phyloP scores from a whole-genome alignment of 2,113 vertebrate genomes.

The Origma solitaria region DNA sequence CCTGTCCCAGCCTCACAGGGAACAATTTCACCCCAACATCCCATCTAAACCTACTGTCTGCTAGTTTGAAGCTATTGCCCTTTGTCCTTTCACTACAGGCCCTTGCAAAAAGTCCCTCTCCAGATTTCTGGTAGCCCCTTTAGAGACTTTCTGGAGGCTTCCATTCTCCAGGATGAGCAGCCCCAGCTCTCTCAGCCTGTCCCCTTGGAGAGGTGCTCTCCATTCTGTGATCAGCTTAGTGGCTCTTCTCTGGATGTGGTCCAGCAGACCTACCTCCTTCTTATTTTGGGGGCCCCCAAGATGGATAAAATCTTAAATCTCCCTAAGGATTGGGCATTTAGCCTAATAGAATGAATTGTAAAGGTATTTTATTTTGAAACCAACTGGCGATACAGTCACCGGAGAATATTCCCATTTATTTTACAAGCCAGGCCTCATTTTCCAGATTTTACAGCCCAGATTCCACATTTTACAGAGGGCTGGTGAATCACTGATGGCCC shows the following conservation, averaged over 20 bases:
- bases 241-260: background rate
- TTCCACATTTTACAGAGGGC: background rate
- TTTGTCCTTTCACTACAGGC: background rate
- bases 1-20: accelerated
- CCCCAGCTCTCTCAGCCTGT: background rate
- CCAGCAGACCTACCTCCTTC: background rate
- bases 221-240: background rate
- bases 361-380: background rate
- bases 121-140: background rate
- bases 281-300: background rate
- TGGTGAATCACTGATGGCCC: background rate
- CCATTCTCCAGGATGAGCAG: background rate
- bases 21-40: background rate
- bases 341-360: background rate
- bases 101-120: background rate
- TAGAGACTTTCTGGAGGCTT: background rate
- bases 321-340: background rate
- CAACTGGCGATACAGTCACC: background rate
- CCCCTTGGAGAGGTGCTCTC: background rate
- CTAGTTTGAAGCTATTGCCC: background rate
- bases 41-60: background rate
- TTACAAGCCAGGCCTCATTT: background rate
- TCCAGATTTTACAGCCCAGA: too few relatives aligned
- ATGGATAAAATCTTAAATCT: background rate
- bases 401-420: background rate